Percentiles rank a stretch among this genome's conserved stretches.
These are phyloP conservation scores for Capreolus pygargus DNA, from an alignment of 2,113 vertebrate genomes.

Conservation along the genomic window DNA sequence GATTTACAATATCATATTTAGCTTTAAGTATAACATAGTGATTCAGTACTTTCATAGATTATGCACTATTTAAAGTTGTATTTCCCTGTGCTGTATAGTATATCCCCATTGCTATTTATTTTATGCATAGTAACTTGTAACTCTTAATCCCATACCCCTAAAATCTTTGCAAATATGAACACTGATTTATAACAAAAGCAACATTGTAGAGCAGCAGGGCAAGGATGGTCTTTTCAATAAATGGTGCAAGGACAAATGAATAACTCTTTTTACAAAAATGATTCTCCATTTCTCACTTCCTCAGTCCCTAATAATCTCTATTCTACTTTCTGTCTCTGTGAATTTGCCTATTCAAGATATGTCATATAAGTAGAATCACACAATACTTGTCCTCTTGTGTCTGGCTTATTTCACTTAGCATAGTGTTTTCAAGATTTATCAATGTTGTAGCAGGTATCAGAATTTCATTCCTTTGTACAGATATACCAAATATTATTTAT, in stretches of 20 bases:
- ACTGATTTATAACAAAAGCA: background rate
- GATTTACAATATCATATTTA: background rate
- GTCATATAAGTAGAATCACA: background rate
- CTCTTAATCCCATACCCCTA: background rate
- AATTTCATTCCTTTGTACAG: background rate
- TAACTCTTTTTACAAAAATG: background rate
- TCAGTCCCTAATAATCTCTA: background rate
- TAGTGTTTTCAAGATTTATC: background rate
- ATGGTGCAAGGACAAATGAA: background rate
- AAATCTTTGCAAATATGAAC: background rate
- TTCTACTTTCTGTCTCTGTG: background rate
- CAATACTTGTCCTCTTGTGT: background rate
- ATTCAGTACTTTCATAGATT: background rate
- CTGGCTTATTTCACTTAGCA: background rate
- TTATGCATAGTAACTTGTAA: background rate
- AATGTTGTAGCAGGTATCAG: background rate
- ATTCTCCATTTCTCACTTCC: background rate
- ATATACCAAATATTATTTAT: background rate
- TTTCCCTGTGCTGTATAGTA: background rate
- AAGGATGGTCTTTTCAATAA: background rate
- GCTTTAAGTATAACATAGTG: background rate
- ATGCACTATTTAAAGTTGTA: background rate
- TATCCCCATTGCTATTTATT: background rate
- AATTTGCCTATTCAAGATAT: background rate
- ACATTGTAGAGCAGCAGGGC: background rate